Conservation (phyloP, 1,140 invertebrate genomes). For the Drosophila jambulina region DNA sequence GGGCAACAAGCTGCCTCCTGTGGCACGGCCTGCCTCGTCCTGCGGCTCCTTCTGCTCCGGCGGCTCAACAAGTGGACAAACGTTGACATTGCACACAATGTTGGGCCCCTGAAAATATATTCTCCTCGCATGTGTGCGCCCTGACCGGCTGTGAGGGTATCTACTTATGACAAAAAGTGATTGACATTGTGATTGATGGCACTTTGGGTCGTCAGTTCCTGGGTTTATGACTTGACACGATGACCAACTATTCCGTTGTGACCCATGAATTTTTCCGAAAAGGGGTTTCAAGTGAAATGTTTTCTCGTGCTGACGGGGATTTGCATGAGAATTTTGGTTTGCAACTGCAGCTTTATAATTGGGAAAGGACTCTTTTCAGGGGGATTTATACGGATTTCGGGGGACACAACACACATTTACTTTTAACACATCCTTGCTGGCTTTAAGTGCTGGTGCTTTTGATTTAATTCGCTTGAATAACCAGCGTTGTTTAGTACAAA, state of each 20-base stretch:
- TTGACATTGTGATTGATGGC: conserved; percentile 81
- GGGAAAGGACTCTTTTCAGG: not conserved
- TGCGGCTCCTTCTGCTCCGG: conserved; percentile 24
- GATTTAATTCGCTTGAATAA: not conserved
- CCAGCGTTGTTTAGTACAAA: too few relatives aligned
- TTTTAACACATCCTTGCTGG: too few relatives aligned
- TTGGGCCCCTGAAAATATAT: conserved; percentile 52
- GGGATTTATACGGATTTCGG: not conserved
- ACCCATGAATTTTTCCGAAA: conserved; percentile 30
- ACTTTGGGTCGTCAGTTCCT: conserved; percentile 56
- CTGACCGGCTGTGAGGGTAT: conserved; percentile 41
- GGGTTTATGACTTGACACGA: conserved; percentile 70
- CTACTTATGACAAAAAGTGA: conserved; percentile 77
- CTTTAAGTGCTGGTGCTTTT: not conserved
- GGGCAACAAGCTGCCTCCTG: conserved; percentile 32
- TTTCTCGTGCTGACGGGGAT: conserved; percentile 1
- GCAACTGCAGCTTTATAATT: conserved; percentile 6
- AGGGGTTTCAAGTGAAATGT: conserved; percentile 32
- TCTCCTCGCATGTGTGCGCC: conserved; percentile 14
- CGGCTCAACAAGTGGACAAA: conserved; percentile 78
- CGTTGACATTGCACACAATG: conserved; percentile 76
- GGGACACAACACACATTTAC: not conserved
- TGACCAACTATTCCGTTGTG: conserved; percentile 48
- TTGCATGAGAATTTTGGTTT: conserved; percentile 28
- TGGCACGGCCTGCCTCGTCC: conserved; percentile 24